Evolutionary conservation across 2,888 invertebrate species (phyloP).

Genomic region (Eretmocerus hayati): DNA sequence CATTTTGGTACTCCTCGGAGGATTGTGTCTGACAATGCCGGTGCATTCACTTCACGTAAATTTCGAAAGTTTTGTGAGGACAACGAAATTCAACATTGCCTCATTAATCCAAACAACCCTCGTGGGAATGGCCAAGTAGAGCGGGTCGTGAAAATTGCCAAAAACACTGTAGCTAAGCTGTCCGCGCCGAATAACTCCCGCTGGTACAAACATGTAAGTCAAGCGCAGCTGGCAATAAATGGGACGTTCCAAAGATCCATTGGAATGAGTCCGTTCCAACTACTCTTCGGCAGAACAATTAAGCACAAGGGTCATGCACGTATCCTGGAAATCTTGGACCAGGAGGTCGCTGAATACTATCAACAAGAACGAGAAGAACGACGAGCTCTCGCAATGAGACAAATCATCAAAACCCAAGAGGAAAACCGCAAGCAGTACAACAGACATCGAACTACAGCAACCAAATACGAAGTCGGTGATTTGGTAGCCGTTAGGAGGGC

Average conservation of each 20-base stretch:
- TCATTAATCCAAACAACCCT: not conserved
- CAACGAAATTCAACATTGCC: not conserved
- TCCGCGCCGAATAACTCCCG: not conserved
- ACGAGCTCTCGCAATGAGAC: not conserved
- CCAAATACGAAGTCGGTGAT: not conserved
- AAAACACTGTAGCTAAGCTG: not conserved
- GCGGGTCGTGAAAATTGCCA: not conserved
- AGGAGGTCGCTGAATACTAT: not conserved
- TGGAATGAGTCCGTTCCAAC: not conserved
- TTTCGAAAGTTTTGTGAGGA: not conserved
- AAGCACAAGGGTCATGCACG: not conserved
- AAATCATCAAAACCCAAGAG: not conserved
- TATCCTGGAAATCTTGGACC: not conserved
- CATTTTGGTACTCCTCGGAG: not conserved
- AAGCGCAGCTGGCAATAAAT: not conserved
- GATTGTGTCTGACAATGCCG: not conserved
- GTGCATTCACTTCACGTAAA: not conserved
- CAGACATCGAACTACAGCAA: not conserved
- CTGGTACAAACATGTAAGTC: not conserved
- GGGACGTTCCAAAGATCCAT: not conserved
- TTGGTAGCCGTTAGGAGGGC: not conserved
- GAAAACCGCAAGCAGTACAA: not conserved
- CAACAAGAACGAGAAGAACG: not conserved
- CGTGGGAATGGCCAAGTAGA: not conserved
- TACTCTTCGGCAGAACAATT: not conserved